phyloP scores from a whole-genome alignment of 2,888 invertebrate genomes.

The Agrotis clavis region DNA sequence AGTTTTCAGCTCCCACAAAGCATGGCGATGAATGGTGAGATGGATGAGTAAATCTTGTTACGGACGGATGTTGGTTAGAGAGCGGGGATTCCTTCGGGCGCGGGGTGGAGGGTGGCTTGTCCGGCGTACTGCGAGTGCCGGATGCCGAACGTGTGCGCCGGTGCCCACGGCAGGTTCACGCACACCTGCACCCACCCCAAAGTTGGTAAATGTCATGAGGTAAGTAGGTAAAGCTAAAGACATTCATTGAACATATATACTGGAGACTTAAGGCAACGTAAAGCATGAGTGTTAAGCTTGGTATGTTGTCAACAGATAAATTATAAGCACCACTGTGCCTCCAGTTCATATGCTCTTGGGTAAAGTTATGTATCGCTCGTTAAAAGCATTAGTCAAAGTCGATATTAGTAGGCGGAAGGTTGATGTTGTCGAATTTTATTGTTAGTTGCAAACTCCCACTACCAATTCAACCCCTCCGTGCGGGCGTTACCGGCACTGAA shows the following conservation, averaged over 20 bases:
- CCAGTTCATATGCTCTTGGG: slow-evolving; percentile 21
- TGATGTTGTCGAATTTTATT: slow-evolving; percentile 46
- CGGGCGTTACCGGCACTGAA: slow-evolving; percentile 45
- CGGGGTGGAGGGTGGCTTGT: slow-evolving; percentile 82
- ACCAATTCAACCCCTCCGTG: slow-evolving; percentile 51
- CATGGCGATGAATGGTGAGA: slow-evolving; percentile 60
- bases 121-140: slow-evolving; percentile 94
- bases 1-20: slow-evolving; percentile 59
- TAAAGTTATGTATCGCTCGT: slow-evolving; percentile 17
- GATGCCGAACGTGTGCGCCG: slow-evolving; percentile 95
- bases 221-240: slow-evolving; percentile 22
- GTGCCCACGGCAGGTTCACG: slow-evolving; percentile 92
- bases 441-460: slow-evolving; percentile 58
- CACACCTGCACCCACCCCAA: slow-evolving; percentile 85
- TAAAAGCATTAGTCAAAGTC: slow-evolving; percentile 38
- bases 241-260: slow-evolving; percentile 36
- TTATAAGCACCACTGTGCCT: slow-evolving; percentile 1
- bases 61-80: slow-evolving; percentile 74
- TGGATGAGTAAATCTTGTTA: slow-evolving; percentile 71
- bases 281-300: not conserved
- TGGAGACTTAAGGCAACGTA: not conserved
- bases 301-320: not conserved
- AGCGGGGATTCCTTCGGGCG: slow-evolving; percentile 84
- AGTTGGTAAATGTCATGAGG: slow-evolving; percentile 66
- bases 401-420: slow-evolving; percentile 45